Base-by-base conservation (phyloP, 1,140 invertebrate species). In the Araneus ventricosus region DNA sequence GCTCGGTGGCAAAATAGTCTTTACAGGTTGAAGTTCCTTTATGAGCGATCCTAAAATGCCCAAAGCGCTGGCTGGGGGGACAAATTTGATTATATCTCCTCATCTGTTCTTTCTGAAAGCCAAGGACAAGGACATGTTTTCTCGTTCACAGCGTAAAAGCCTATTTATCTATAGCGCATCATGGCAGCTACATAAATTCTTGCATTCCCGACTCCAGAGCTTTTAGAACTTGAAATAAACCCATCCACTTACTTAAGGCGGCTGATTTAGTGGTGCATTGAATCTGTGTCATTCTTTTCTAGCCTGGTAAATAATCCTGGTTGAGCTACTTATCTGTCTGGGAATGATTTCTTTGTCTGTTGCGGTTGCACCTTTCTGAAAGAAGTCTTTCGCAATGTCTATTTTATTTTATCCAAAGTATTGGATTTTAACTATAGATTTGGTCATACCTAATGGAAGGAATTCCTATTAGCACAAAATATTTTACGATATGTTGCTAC, bases 221-320 rank as follows among this genome's bases (percentile, higher is more conserved):
- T 82, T 82, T 82, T 82, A 82, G 80, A 82, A n/a, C n/a, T 45
- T 41, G 37, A 82, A 82, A 82, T 82, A 82, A 82, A 82, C 2
- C 39, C 37, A 17, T 8, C 80, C 41, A 82, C 80, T 82, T 41
- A 82, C 41, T 82, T 27, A 82, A 24, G 39, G 8, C 4, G 27
- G 7, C 7, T 82, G 80, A 82, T 82, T 82, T 82, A 82, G 70
- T 37, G 30, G 14, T 17, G 30, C 20, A 52, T 52, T 52, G 70
- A 37, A 75, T 75, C 70, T 75, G 1, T 37, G 14, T 20, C 14
- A 3, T 75, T 75, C 30, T 75, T 30, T 22, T 34, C 70, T 37
- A 8, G 5, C 70, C 8, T 34, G 30, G 70, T 75, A 14, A 20
- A 37, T 75, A 75, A 37, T 75, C 20, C 34, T 75, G 70, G 17